Evolutionary conservation across 2,888 invertebrate genomes (phyloP), one percentile per base, ranked within the genome.

Genomic region (Rhagonycha fulva): DNA sequence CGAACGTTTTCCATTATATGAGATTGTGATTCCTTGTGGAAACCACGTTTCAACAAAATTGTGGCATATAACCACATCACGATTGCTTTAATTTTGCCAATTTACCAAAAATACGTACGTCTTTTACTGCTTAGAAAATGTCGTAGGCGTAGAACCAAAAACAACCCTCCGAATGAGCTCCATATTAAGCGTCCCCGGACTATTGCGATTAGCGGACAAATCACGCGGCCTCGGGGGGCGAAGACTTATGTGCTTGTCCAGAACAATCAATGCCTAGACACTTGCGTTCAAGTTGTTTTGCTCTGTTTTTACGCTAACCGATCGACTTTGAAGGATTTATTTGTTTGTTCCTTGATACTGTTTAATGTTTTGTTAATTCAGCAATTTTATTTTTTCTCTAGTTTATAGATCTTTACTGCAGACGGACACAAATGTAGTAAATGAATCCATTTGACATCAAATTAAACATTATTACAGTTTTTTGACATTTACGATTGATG

Each of bases 221-320:
- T 87, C 86, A 86, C 86, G 85, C 84, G 83, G 83, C 83, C 81
- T 83, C 80, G 83, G 84, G 84, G 83, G 73, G 71, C 68, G 76
- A 86, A 87, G 87, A 87, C 86, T 86, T 86, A 86, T 87, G 86
- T 83, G 85, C 84, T 85, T 84, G 86, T 87, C 86, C 86, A 81
- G 82, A 82, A 84, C 86, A 86, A 87, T 87, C 87, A 87, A 87
- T 87, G 87, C 84, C 83, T 83, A 82, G 83, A 82, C 82, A 82
- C 81, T 74, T 75, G 75, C 82, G 80, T 78, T 69, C 71, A 78
- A 78, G 78, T 79, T 84, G 82, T 83, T 84, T 84, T 82, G 81
- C 80, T 81, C 76, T 80, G 82, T 82, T 84, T 86, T 82, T 81
- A 79, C 82, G 82, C 81, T 82, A 79, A 80, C 77, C 79, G 76